Base-by-base conservation (phyloP, 2,113 vertebrate genomes). In the Gallinago paraguaiae region DNA sequence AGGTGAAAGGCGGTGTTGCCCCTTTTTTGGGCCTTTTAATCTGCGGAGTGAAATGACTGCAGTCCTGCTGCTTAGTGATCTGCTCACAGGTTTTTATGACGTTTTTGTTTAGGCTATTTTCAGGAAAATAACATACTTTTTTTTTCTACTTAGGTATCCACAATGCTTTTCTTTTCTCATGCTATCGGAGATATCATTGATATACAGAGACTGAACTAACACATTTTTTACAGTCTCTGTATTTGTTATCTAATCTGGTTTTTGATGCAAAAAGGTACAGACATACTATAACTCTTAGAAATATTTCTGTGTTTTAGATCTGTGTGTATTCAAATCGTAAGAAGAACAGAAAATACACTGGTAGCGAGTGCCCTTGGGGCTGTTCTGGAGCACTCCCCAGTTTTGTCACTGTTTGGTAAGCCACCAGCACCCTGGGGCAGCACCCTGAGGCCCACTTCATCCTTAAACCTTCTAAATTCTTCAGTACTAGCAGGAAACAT, bases 371-470 rank as follows among this genome's bases (percentile, higher is more conserved):
- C 23, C 19, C 68, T 89, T 84, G 22, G 33, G 37, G 27, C 28
- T 48, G 43, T 60, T 71, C 25, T 56, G 53, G 13, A 53, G 33
- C 22, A 39, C 14, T 68, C 53, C 1, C 0, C 11, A 2, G 13
- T 51, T 92, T 54, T 45, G 33, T 54, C 46, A 37, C 15, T 39
- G 16, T 75, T 63, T 87, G 24, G 56, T 2, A 7, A 88, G 37
- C 45, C 4, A 2, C 14, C 17, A 25, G 23, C 27, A 43, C 4
- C 0, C 1, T 48, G 27, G 5, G 56, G 16, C 30, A 46, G 46
- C 46, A 46, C 46, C 46, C 46, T 46, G 46, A 19, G 46, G 46
- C 46, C 5, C 41, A 5, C 12, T 51, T 86, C 33, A 5, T 80
- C 19, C 8, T 51, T 91, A 60, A 64, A 14, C 25, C 20, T 78